These are phyloP conservation scores for Heliconius himera DNA, from an alignment of 1,140 invertebrate species.

Conservation along the genomic window DNA sequence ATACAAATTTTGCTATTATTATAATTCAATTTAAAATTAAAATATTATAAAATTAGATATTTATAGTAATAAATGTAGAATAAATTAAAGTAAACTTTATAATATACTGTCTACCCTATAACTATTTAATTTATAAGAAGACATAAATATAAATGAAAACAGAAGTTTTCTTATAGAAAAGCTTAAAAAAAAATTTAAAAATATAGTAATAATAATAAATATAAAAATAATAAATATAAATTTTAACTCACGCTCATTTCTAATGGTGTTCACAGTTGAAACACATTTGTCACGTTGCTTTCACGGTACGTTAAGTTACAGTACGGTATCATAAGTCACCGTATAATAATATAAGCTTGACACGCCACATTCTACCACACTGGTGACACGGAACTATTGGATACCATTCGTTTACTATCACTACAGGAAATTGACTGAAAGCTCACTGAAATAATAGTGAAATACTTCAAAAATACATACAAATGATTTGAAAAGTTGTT, in stretches of 20 bases:
- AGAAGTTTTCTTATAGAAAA: too few species aligned
- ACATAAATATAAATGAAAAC: too few species aligned
- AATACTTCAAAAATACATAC: neutral
- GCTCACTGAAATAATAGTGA: constrained; percentile 13
- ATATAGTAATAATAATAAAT: too few species aligned
- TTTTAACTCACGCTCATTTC: constrained; percentile 56
- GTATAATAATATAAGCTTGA: constrained; percentile 37
- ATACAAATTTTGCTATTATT: too few species aligned
- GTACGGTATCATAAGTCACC: constrained; percentile 58
- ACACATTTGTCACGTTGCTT: constrained; percentile 34
- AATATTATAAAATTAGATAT: too few species aligned
- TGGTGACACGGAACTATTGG: neutral
- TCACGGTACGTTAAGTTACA: constrained; percentile 35
- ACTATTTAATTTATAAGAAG: too few species aligned
- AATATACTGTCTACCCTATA: too few species aligned
- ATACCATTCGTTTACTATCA: constrained; percentile 6
- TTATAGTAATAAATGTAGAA: too few species aligned
- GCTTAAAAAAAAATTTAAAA: too few species aligned
- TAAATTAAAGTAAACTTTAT: too few species aligned
- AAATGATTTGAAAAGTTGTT: neutral
- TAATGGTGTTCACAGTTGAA: constrained; percentile 34
- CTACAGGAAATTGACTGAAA: neutral
- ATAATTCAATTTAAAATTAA: too few species aligned
- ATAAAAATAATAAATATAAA: too few species aligned
- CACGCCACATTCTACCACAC: constrained; percentile 44